Evolutionary conservation across 2,888 invertebrate species (phyloP), one percentile per base, ranked within the genome.

Genomic region (Melieria omissa): DNA sequence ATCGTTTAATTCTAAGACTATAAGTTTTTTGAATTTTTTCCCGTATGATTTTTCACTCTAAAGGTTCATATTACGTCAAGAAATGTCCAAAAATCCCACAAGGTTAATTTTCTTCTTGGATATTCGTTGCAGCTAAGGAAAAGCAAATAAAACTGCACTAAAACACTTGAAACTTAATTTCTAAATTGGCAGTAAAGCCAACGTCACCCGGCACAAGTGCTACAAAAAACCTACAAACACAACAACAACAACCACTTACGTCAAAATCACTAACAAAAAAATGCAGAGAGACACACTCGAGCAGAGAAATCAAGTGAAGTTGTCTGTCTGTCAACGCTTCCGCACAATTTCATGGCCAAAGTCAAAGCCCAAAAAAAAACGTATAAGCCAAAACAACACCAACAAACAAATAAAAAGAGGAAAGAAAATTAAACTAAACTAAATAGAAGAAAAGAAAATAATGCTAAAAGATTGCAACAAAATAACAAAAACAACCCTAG

Each of bases 311-410:
- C 29, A 52, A 52, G 12, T 58, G 14, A 58, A 58, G 58, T 58
- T 58, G 58, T 58, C 58, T 58, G 58, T 58, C 58, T 29, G 10
- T 16, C 45, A 12, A 66, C 65, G 69, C 74, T 80, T 79, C 78
- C 78, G 78, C 79, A 79, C 78, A 78, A 80, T 80, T 79, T 78
- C 78, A 78, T 78, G 77, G 74, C 76, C 76, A 73, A 73, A 77
- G 73, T 64, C 61, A 73, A 61, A 67, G 55, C 3, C 7, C 67
- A 70, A 71, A 16, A 70, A 55, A 72, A 45, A 46, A 10, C n/a
- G 2, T 57, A 65, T 4, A 55, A 61, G 72, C 44, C 54, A 64
- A 16, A 52, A 73, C 64, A 65, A 70, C 55, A 73, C 70, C 73
- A 47, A 5, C 57, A 7, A 62, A 62, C 44, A 61, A 47, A 66